phyloP scores from a whole-genome alignment of 2,888 invertebrate species.

The Dinocampus coccinellae region DNA sequence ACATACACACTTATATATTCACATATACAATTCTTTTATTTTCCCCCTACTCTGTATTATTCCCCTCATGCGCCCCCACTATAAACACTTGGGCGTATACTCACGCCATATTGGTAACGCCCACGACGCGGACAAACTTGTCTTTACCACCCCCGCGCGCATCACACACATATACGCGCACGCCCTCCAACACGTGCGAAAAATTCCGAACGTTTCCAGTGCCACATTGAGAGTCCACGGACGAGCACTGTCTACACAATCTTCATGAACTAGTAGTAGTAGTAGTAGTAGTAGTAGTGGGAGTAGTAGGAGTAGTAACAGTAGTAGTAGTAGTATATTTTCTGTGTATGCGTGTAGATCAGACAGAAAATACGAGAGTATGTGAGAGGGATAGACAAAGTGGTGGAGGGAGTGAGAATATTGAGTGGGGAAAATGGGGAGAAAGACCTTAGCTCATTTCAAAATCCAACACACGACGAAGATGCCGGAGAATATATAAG shows the following conservation, averaged over 20 bases:
- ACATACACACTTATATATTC: conserved; percentile 41
- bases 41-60: conserved; percentile 47
- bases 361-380: conserved; percentile 13
- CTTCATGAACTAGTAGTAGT: background rate
- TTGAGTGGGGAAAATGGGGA: conserved; percentile 38
- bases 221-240: conserved; percentile 43
- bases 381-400: conserved; percentile 41
- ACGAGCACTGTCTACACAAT: conserved; percentile 20
- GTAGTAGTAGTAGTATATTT: no score
- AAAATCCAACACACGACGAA: conserved; percentile 59
- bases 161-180: conserved; percentile 46
- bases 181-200: conserved; percentile 32
- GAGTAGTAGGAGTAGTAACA: no score
- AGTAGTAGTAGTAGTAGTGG: no score
- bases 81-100: conserved; percentile 53
- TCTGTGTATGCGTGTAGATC: background rate
- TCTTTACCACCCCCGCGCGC: conserved; percentile 54
- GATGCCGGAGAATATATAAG: conserved; percentile 34
- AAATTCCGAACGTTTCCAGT: conserved; percentile 42
- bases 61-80: conserved; percentile 62
- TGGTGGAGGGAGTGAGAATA: no score
- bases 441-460: conserved; percentile 57
- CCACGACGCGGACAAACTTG: conserved; percentile 56
- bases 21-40: no score
- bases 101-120: conserved; percentile 67